These are phyloP conservation scores for Pipistrellus pipistrellus DNA, from an alignment of 2,797 vertebrate species.

Conservation along the genomic window DNA sequence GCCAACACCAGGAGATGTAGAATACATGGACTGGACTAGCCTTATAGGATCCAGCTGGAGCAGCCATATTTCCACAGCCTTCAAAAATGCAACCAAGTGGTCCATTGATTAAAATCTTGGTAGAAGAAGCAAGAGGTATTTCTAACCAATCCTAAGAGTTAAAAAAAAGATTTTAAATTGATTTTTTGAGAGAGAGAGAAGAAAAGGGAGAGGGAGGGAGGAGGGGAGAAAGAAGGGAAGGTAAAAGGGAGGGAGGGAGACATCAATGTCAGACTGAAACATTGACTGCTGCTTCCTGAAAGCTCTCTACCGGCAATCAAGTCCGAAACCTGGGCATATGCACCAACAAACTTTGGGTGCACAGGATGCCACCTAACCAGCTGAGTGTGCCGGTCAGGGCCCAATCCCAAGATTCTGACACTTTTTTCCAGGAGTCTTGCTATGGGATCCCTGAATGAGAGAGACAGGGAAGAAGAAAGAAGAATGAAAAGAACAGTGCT, in stretches of 20 bases:
- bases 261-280: not conserved
- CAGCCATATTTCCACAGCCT: not conserved
- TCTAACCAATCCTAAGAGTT: not conserved
- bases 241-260: not conserved
- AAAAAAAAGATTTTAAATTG: not conserved
- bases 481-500: not conserved
- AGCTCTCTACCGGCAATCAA: not conserved
- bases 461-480: not conserved
- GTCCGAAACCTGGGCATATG: not conserved
- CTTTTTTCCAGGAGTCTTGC: not conserved
- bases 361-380: not conserved
- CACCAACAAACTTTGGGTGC: not conserved
- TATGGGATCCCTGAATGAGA: not conserved
- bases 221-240: not conserved
- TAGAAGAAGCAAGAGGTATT: not conserved
- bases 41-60: not conserved
- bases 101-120: not conserved
- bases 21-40: conserved; percentile 22
- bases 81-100: not conserved
- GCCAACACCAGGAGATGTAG: not conserved
- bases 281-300: not conserved
- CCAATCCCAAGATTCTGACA: not conserved
- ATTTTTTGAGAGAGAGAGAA: not conserved
- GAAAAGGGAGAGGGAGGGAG: no score
- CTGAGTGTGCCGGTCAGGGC: not conserved